Base-by-base conservation (phyloP, 1,140 invertebrate species). In the Drosophila orosa region DNA sequence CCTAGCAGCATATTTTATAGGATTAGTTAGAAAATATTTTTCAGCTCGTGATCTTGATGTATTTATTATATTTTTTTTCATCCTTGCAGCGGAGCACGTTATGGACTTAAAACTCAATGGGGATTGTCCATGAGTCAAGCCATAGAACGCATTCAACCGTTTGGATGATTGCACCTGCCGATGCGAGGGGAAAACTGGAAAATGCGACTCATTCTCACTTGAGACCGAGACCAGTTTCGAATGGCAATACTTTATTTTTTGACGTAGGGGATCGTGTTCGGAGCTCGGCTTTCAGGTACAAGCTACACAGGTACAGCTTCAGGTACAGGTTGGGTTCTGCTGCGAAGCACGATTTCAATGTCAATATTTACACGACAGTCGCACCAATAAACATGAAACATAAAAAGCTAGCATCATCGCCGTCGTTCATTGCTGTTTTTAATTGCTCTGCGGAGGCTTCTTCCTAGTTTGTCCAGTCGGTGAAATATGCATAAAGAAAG, bases 331-430 rank as follows among this genome's bases (percentile, higher is more conserved):
- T 68, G 25, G 45, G 35, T 31, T 39, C 74, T 61, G 54, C 33
- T 22, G 33, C 33, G 62, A 42, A 40, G 57, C 52, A 60, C 74
- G 62, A 87, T 69, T 87, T 86, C 79, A 86, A 87, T 86, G 79
- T 79, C 82, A 86, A 87, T 86, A 82, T 86, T 87, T 76, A 81
- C 83, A 86, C 79, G 74, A 63, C 71, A 48, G 31, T 77, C 58
- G 67, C 65, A 71, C 67, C 67, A 68, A 69, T 71, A 71, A 71
- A 71, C 67, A 71, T 69, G 37, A 47, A 71, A 71, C 67, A 71
- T 69, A 48, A 69, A 71, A 71, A 71, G 40, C 25, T 45, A 58
- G 33, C 67, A 71, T 71, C 67, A 57, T 39, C 63, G 22, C 56
- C 19, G 48, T 39, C 63, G 65, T 69, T 69, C 27, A 57, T 48